phyloP scores from a whole-genome alignment of 1,140 invertebrate genomes.

The Drosophila busckii region DNA sequence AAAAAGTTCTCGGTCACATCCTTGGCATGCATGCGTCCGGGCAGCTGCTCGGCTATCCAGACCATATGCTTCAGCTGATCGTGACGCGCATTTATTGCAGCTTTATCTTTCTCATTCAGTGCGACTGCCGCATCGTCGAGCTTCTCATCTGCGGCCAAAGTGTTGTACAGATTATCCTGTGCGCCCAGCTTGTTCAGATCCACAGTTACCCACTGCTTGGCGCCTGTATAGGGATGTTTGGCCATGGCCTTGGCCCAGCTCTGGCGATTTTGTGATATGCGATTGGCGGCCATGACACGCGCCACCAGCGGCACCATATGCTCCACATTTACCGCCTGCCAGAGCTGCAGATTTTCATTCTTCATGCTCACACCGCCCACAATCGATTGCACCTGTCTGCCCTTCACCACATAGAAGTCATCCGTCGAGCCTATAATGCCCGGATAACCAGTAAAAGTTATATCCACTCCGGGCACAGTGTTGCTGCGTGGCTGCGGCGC shows the following conservation, averaged over 20 bases:
- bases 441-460: constrained; percentile 93
- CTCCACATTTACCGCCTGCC: constrained; percentile 80
- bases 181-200: constrained; percentile 83
- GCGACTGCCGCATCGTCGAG: constrained; percentile 80
- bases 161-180: constrained; percentile 52
- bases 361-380: constrained; percentile 82
- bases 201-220: constrained; percentile 93
- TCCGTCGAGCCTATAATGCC: constrained; percentile 92
- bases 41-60: constrained; percentile 91
- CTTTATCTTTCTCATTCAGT: constrained; percentile 70
- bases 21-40: constrained; percentile 82
- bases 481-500: constrained; percentile 81
- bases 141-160: constrained; percentile 54
- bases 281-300: constrained; percentile 91
- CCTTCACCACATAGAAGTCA: constrained; percentile 88
- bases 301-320: constrained; percentile 87
- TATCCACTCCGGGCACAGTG: constrained; percentile 83
- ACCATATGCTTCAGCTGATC: constrained; percentile 82
- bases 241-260: constrained; percentile 85
- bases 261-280: constrained; percentile 85
- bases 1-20: constrained; percentile 86
- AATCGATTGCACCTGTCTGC: constrained; percentile 80
- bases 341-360: constrained; percentile 81
- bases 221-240: constrained; percentile 89
- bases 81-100: constrained; percentile 61